phyloP scores from a whole-genome alignment of 2,797 vertebrate genomes.

The Masticophis lateralis region DNA sequence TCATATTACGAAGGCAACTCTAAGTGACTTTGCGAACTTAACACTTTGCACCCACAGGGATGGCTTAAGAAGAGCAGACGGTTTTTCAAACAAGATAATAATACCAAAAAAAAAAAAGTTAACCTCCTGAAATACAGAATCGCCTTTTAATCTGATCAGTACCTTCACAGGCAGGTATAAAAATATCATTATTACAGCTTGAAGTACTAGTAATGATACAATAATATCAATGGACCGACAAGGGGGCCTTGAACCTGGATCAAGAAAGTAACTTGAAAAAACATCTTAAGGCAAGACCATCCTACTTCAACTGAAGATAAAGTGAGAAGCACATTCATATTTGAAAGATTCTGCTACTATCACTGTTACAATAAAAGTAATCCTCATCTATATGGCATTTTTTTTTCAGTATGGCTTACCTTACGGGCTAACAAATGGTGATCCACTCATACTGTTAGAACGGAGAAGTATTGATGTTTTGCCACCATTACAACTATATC shows the following conservation, averaged over 20 bases:
- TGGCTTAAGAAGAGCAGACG: background rate
- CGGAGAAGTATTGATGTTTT: background rate
- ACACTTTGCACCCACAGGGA: background rate
- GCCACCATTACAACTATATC: background rate
- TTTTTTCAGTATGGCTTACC: background rate
- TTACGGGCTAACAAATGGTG: background rate
- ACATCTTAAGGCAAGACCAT: background rate
- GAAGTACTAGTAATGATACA: background rate
- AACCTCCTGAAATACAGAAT: background rate
- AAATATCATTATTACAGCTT: background rate
- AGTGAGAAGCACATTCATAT: background rate
- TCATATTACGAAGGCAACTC: background rate
- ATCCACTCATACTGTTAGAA: background rate
- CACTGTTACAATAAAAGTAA: background rate
- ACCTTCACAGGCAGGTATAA: background rate
- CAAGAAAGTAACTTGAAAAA: background rate
- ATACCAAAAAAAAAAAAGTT: background rate
- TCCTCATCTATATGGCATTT: background rate
- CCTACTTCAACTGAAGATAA: background rate
- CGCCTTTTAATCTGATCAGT: background rate
- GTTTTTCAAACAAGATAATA: background rate
- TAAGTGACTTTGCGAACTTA: background rate
- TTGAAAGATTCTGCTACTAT: background rate
- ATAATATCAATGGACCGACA: background rate
- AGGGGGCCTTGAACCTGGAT: background rate